These are phyloP conservation scores for Neotoma lepida DNA, from an alignment of 2,113 vertebrate genomes.

Conservation along the genomic window DNA sequence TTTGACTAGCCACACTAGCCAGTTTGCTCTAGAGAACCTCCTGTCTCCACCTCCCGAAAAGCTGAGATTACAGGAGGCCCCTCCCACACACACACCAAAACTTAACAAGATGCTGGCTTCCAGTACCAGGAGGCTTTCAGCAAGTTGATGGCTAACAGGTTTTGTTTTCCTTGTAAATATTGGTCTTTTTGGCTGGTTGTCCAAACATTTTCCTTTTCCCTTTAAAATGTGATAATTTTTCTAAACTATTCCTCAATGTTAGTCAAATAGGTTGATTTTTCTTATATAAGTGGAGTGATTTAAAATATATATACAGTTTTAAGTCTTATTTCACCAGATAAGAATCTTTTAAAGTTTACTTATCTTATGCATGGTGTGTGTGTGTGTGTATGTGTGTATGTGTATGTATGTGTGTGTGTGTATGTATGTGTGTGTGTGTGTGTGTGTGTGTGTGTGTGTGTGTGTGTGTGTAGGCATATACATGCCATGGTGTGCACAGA, in stretches of 20 bases:
- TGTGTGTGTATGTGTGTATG: not conserved
- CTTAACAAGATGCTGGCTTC: not conserved
- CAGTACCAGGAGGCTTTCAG: not conserved
- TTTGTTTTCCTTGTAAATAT: not conserved
- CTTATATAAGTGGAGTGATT: not conserved
- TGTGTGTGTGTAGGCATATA: not conserved
- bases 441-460: too few species aligned
- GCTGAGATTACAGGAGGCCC: not conserved
- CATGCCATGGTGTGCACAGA: not conserved
- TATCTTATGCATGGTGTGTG: not conserved
- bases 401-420: not conserved
- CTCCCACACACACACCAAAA: not conserved
- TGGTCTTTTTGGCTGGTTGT: not conserved
- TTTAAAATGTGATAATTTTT: slow-evolving; percentile 1
- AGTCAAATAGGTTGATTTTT: not conserved
- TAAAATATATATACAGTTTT: not conserved
- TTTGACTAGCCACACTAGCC: not conserved
- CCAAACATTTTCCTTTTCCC: not conserved
- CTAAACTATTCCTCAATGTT: not conserved
- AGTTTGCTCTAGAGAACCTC: not conserved
- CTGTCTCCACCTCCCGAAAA: not conserved
- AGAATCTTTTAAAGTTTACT: not conserved
- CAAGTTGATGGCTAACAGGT: not conserved
- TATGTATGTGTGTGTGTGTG: not conserved
- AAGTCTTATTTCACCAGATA: not conserved